A percentile compares a stretch with the other conserved stretches of the same genome.
Conservation (phyloP, 1,140 invertebrate species). For the Ips nitidus region DNA sequence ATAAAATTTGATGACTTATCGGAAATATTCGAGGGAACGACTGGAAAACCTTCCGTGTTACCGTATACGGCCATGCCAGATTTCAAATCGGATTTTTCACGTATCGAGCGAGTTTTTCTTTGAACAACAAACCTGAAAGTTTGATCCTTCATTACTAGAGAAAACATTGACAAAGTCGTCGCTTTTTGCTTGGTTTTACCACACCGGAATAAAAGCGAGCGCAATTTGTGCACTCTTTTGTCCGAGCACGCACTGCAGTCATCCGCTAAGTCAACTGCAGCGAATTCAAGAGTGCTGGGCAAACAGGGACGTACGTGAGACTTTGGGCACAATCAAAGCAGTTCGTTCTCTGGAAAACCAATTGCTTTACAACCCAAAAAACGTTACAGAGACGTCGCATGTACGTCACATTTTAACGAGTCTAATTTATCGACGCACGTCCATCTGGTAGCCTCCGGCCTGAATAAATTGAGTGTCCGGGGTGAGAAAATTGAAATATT, state of each 20-base stretch:
- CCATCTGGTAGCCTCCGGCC: background rate
- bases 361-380: background rate
- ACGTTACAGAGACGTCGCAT: background rate
- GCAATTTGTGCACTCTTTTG: slow-evolving; percentile 45
- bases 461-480: slow-evolving; percentile 19
- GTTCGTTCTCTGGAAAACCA: slow-evolving; percentile 7
- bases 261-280: slow-evolving; percentile 47
- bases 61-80: background rate
- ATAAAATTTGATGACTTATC: slow-evolving; percentile 36
- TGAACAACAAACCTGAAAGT: no score
- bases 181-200: slow-evolving; percentile 11
- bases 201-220: slow-evolving; percentile 8
- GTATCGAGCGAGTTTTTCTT: background rate
- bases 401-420: slow-evolving; percentile 3
- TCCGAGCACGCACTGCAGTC: slow-evolving; percentile 47
- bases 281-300: slow-evolving; percentile 44
- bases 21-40: slow-evolving; percentile 12
- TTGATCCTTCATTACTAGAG: no score
- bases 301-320: slow-evolving; percentile 42
- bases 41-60: no score
- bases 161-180: no score
- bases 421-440: slow-evolving; percentile 3
- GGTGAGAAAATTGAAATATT: slow-evolving; percentile 22
- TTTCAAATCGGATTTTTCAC: slow-evolving; percentile 18
- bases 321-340: slow-evolving; percentile 42